Evolutionary conservation across 2,113 vertebrate genomes (phyloP).

Genomic region (Salvelinus sp.): DNA sequence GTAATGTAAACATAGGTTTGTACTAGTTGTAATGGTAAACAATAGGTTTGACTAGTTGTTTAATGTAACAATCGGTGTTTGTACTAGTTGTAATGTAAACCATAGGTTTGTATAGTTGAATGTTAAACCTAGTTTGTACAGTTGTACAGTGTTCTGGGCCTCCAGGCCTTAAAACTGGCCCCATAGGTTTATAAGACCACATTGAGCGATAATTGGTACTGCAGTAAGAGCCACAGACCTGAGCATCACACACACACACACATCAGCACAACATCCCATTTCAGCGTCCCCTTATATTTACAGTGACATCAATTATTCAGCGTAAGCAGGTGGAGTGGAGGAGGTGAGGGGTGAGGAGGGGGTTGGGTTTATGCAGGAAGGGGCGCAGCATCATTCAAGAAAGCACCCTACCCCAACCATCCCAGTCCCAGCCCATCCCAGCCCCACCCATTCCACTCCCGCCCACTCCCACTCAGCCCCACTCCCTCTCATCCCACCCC

Average conservation of each 20-base stretch:
- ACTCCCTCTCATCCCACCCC: too few relatives aligned
- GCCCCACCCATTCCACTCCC: too few relatives aligned
- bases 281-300: conserved; percentile 55
- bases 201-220: neutral
- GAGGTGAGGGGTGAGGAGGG: conserved; percentile 13
- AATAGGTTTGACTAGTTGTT: too few relatives aligned
- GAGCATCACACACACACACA: neutral
- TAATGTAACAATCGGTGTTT: too few relatives aligned
- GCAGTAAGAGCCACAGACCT: neutral
- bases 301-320: conserved; percentile 72
- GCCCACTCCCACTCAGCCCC: conserved; percentile 1
- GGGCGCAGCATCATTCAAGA: conserved; percentile 29
- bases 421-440: neutral
- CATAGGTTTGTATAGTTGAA: too few relatives aligned
- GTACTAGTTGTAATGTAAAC: too few relatives aligned
- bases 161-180: neutral
- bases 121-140: too few relatives aligned
- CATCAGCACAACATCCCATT: neutral
- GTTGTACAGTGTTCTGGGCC: too few relatives aligned
- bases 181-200: neutral
- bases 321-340: conserved; percentile 59
- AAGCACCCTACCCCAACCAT: neutral
- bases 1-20: too few relatives aligned
- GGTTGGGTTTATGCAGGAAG: conserved; percentile 23
- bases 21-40: too few relatives aligned